Percentiles rank a stretch among this genome's conserved stretches.
Conservation (phyloP, 2,888 invertebrate species). For the Pelosia muscerda region DNA sequence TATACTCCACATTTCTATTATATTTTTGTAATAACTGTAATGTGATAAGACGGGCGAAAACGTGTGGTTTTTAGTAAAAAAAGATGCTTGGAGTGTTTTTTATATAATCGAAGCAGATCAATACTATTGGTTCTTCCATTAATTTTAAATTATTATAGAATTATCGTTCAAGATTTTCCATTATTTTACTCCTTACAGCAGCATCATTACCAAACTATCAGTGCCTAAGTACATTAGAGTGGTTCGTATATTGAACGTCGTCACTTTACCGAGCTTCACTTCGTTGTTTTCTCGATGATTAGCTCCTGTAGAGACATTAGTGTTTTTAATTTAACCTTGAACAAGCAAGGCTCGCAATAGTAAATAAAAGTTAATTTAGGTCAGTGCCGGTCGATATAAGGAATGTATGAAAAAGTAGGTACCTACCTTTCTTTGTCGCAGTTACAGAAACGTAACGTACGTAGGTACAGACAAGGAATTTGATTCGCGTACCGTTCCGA, state of each 20-base stretch:
- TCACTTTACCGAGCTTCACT: background rate
- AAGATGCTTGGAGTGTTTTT: background rate
- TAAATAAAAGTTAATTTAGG: conserved; percentile 5
- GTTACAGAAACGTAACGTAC: conserved; percentile 16
- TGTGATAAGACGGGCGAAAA: too few relatives aligned
- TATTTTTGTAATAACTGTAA: background rate
- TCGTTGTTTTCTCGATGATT: background rate
- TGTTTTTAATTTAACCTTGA: background rate
- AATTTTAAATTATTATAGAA: background rate
- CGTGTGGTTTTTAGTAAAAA: background rate
- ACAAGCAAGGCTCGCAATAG: background rate
- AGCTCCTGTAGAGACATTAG: background rate
- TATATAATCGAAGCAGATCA: background rate
- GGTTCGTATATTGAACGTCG: too few relatives aligned
- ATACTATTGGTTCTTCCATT: too few relatives aligned
- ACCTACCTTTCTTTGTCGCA: conserved; percentile 5
- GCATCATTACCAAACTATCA: too few relatives aligned
- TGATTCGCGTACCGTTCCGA: too few relatives aligned
- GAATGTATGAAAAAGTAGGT: background rate
- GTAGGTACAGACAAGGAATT: too few relatives aligned
- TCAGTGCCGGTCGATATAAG: conserved; percentile 10
- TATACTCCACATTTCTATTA: background rate
- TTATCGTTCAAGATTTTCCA: background rate
- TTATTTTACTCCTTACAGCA: too few relatives aligned
- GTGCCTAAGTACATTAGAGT: too few relatives aligned